Percentiles rank a stretch among this genome's conserved stretches.
phyloP scores from a whole-genome alignment of 2,113 vertebrate species.

The Macquaria ambigua region DNA sequence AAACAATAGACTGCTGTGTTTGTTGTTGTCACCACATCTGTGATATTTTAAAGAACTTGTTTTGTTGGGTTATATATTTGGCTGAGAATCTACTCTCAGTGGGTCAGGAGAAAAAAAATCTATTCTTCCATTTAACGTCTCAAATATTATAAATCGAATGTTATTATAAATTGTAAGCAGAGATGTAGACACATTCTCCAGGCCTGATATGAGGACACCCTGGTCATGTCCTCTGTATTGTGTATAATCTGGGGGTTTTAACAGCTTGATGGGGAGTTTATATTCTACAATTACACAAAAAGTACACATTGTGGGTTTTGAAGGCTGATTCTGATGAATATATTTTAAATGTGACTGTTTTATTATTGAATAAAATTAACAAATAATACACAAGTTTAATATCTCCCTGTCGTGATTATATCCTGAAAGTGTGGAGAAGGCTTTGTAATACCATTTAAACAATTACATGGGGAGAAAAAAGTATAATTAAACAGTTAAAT shows the following conservation, averaged over 20 bases:
- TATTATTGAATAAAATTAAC: neutral
- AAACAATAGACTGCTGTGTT: neutral
- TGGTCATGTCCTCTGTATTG: neutral
- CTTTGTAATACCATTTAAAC: neutral
- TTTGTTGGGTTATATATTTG: neutral
- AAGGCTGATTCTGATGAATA: neutral
- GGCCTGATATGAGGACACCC: neutral
- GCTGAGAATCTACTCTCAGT: neutral
- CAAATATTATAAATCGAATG: neutral
- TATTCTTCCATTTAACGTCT: neutral
- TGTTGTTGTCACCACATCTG: constrained; percentile 10
- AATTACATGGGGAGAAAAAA: neutral
- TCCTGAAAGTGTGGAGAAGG: neutral
- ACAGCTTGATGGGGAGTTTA: neutral
- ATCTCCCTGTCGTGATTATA: neutral
- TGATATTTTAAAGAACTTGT: neutral
- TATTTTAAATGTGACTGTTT: neutral
- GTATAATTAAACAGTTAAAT: neutral
- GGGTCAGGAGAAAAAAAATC: neutral
- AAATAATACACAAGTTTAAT: neutral
- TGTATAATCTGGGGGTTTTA: too few species aligned
- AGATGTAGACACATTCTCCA: neutral
- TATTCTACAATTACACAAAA: neutral
- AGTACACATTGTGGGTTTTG: neutral
- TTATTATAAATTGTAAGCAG: neutral